A percentile compares a stretch with the other conserved stretches of the same genome.
Conservation (phyloP, 2,113 vertebrate species). For the Meriones unguiculatus region DNA sequence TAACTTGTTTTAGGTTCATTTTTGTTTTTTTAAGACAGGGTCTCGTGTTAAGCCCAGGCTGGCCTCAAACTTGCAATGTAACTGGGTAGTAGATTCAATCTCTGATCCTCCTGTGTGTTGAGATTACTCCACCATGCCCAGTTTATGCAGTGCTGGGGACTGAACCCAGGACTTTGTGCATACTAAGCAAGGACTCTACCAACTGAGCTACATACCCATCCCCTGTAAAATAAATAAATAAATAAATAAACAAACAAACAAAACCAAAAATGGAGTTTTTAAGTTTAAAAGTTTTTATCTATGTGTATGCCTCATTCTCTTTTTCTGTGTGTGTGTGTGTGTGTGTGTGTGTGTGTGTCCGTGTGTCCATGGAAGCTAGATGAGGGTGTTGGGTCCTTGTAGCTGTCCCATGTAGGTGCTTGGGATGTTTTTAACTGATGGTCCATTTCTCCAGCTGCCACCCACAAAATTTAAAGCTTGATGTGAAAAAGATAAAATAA, state of each 20-base stretch:
- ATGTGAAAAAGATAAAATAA: background rate
- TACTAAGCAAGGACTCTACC: background rate
- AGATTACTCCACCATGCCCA: background rate
- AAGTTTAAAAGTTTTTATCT: background rate
- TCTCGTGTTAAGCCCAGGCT: background rate
- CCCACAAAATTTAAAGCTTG: background rate
- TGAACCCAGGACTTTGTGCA: background rate
- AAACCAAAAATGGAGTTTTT: background rate
- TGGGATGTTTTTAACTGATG: background rate
- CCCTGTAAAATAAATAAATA: background rate
- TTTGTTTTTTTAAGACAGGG: background rate
- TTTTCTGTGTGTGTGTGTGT: background rate
- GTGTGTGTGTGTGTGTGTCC: background rate
- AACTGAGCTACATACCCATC: background rate
- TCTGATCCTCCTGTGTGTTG: background rate
- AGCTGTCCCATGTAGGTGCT: background rate
- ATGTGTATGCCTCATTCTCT: background rate
- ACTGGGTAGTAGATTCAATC: background rate
- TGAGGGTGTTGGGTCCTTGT: background rate
- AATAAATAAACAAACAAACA: background rate
- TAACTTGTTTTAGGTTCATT: background rate
- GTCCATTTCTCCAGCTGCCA: background rate
- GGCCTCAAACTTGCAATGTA: background rate
- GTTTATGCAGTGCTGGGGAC: background rate
- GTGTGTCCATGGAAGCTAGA: background rate